phyloP scores from a whole-genome alignment of 2,113 vertebrate genomes.

The Sarotherodon lohbergeri region DNA sequence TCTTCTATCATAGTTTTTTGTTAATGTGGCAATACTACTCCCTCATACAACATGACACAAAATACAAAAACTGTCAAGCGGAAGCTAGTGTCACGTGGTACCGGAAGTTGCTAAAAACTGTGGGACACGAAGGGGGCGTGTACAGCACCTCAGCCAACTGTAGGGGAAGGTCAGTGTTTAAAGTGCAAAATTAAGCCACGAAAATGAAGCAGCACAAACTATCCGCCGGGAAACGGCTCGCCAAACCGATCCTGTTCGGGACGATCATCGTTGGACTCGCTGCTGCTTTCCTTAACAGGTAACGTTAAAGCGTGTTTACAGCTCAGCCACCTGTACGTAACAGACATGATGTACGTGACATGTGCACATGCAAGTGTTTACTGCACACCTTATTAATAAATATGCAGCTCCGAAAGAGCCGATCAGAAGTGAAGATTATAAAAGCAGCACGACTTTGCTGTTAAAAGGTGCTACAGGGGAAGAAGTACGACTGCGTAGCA shows the following conservation, averaged over 20 bases:
- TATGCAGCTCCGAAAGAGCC: not conserved
- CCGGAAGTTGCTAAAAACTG: not conserved
- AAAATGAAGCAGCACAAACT: slow-evolving; percentile 59
- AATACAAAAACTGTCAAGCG: not conserved
- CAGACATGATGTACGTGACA: accelerated
- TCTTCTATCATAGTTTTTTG: not conserved
- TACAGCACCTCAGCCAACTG: not conserved
- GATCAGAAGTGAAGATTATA: not conserved
- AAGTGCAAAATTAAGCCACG: not conserved
- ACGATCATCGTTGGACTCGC: slow-evolving; percentile 56
- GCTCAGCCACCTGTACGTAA: not conserved
- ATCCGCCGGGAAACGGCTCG: slow-evolving; percentile 56
- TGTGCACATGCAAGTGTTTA: not conserved
- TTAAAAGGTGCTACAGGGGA: not conserved
- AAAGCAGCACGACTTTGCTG: not conserved
- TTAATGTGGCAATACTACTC: accelerated
- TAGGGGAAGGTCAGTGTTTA: slow-evolving; percentile 3
- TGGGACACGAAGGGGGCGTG: not conserved
- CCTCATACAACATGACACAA: not conserved
- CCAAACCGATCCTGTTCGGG: slow-evolving; percentile 71
- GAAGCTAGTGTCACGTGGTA: not conserved
- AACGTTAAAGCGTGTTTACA: not conserved
- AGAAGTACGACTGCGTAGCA: not conserved
- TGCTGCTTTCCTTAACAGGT: slow-evolving; percentile 69
- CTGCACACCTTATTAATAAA: not conserved